Evolutionary conservation across 1,140 invertebrate genomes (phyloP).

Genomic region (Drosophila virilis): DNA sequence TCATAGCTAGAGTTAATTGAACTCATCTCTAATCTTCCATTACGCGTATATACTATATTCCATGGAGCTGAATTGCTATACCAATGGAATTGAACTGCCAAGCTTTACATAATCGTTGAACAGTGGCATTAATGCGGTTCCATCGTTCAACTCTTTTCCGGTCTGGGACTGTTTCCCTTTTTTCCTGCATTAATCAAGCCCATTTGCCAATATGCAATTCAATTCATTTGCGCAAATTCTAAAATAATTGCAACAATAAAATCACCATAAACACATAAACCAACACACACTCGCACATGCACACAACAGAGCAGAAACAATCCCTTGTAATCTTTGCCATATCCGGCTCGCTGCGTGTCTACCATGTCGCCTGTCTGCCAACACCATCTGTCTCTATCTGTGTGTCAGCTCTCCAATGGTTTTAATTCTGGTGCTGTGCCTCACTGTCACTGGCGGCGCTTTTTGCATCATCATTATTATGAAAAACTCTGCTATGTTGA

Average conservation of each 20-base stretch:
- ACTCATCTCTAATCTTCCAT: neutral
- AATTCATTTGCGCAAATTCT: conserved; percentile 61
- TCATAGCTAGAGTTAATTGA: neutral
- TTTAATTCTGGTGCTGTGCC: conserved; percentile 26
- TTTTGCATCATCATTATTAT: conserved; percentile 71
- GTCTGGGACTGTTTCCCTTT: conserved; percentile 24
- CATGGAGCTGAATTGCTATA: neutral
- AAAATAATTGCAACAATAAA: conserved; percentile 75
- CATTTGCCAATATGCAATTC: conserved; percentile 59
- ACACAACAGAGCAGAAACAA: conserved; percentile 35
- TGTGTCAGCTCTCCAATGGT: neutral
- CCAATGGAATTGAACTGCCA: neutral
- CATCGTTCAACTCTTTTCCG: conserved; percentile 46
- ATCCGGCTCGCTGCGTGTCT: conserved; percentile 61
- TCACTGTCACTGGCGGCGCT: conserved; percentile 33
- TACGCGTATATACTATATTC: neutral
- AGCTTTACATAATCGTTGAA: conserved; percentile 9
- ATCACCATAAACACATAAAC: conserved; percentile 61
- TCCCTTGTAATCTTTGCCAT: conserved; percentile 62
- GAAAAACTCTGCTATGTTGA: conserved; percentile 39
- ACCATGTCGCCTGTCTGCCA: conserved; percentile 41
- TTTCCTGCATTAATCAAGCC: conserved; percentile 57
- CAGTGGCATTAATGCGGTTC: conserved; percentile 25
- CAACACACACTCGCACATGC: conserved; percentile 8
- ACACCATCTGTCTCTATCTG: conserved; percentile 22